Percentiles rank a stretch among this genome's conserved stretches.
phyloP scores from a whole-genome alignment of 2,797 vertebrate species.

The Microctenopoma steveboyesi region DNA sequence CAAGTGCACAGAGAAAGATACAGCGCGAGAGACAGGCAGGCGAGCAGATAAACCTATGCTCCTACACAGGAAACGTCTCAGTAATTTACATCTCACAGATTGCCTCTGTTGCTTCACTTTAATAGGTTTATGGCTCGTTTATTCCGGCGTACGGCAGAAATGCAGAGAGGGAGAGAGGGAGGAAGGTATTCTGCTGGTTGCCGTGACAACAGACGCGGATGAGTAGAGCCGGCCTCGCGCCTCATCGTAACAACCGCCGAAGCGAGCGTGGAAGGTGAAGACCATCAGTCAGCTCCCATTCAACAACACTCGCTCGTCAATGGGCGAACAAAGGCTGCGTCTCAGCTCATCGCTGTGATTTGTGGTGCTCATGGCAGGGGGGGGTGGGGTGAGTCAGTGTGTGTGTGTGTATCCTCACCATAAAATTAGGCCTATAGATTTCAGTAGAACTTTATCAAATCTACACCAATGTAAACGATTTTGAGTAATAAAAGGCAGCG shows the following conservation, averaged over 20 bases:
- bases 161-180: background rate
- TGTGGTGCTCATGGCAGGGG: constrained; percentile 28
- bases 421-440: too few species aligned
- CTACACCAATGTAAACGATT: too few species aligned
- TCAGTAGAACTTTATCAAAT: too few species aligned
- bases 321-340: constrained; percentile 41
- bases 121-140: constrained; percentile 24
- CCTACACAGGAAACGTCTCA: constrained; percentile 21
- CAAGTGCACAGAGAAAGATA: constrained; percentile 21
- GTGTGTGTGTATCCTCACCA: background rate
- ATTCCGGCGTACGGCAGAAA: constrained; percentile 9
- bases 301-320: constrained; percentile 52
- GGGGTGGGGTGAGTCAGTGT: constrained; percentile 9
- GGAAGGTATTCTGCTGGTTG: constrained; percentile 66
- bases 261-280: constrained; percentile 37
- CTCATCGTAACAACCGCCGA: constrained; percentile 39
- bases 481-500: too few species aligned
- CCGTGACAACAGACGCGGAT: constrained; percentile 75
- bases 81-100: constrained; percentile 23
- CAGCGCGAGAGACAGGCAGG: background rate
- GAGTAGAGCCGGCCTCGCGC: constrained; percentile 42
- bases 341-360: constrained; percentile 43
- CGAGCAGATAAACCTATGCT: constrained; percentile 32
- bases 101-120: background rate
- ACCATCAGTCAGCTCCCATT: constrained; percentile 63